Evolutionary conservation across 2,113 vertebrate species (phyloP).

Genomic region (Gila orcuttii): DNA sequence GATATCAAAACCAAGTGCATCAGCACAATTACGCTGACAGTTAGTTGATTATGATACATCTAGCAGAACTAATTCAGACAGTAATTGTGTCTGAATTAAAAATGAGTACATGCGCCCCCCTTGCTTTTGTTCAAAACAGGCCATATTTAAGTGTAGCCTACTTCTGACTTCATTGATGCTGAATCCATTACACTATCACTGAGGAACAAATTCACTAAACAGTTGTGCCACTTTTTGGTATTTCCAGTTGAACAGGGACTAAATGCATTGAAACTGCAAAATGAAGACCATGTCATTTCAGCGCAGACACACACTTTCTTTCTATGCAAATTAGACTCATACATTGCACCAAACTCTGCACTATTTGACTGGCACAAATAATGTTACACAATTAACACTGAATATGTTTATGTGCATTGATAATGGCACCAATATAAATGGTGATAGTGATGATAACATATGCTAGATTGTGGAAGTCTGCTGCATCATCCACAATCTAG

Average conservation of each 20-base stretch:
- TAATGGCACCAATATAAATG: background rate
- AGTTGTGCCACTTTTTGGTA: background rate
- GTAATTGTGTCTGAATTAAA: constrained; percentile 49
- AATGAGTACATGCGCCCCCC: background rate
- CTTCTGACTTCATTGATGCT: background rate
- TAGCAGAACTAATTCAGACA: constrained; percentile 50
- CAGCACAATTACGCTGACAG: constrained; percentile 49
- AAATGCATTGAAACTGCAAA: background rate
- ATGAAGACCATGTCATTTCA: background rate
- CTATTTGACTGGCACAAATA: background rate
- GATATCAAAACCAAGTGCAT: constrained; percentile 46
- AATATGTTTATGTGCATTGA: background rate
- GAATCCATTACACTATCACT: background rate
- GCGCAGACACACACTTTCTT: background rate
- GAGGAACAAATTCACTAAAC: background rate
- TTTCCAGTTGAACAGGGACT: background rate
- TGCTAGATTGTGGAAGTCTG: background rate
- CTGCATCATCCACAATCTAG: background rate
- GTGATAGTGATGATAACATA: background rate
- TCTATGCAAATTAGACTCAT: constrained; percentile 1
- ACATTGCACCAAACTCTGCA: background rate
- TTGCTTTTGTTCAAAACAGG: constrained; percentile 6
- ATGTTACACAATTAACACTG: background rate
- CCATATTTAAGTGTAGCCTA: background rate
- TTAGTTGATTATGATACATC: constrained; percentile 58